Base-by-base conservation (phyloP, 1,140 invertebrate genomes). In the Panonychus citri region DNA sequence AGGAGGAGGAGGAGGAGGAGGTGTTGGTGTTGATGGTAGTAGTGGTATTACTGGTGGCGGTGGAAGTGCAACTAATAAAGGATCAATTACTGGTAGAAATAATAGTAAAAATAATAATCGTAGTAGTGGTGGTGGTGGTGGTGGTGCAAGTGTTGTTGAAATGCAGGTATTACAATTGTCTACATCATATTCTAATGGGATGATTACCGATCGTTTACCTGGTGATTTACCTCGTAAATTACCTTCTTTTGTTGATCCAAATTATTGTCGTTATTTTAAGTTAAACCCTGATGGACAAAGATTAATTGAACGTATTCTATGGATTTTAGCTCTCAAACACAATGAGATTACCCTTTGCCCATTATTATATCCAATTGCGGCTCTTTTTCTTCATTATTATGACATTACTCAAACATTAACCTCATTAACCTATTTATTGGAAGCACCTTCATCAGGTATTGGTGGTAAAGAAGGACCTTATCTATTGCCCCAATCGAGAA, bases 291-390 rank as follows among this genome's bases (percentile, higher is more conserved):
- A 43, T 25, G 15, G 26, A n/a, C 53, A 51, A 26, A 21, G 26
- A 26, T 21, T 52, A 34, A 25, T 59, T n/a, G 40, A 60, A n/a
- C 27, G 25, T 21, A 56, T 60, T 37, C 21, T 60, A 15, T 60
- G 59, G 59, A 19, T 26, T 43, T 4, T 57, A 26, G 27, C 59
- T 49, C 37, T 13, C 25, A 30, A 57, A 13, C 59, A 84, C 71
- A 89, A 89, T 52, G 86, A 93, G 70, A 91, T 96, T 67, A 90
- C 86, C 10, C 93, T 84, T 73, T 85, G 85, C 66, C 88, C 89
- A 55, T 77, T 81, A 59, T 75, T 94, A 58, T 91, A 88, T 73
- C 82, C 87, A 37, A 78, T 93, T 66, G 79, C 84, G 60, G 80
- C 84, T 61, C 74, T 94, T 54, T 77, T 95, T 64, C 76, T 95